Conservation (phyloP, 2,113 vertebrate genomes). For the Tragelaphus buxtoni region DNA sequence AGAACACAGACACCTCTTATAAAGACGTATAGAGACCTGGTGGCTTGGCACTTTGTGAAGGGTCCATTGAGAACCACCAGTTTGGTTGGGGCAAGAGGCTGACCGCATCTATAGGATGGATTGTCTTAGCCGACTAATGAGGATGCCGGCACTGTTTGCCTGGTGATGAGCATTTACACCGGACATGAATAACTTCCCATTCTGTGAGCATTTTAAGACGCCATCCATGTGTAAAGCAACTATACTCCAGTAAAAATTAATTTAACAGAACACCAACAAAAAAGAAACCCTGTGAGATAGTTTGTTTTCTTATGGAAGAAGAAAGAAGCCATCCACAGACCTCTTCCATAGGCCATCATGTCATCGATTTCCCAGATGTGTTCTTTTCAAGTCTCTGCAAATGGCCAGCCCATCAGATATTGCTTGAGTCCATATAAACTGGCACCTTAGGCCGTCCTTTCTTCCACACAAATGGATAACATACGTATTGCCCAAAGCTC, state of each 20-base stretch:
- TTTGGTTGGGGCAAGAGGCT: background rate
- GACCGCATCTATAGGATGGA: background rate
- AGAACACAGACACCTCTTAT: background rate
- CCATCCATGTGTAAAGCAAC: background rate
- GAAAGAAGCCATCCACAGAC: background rate
- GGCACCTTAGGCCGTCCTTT: no score
- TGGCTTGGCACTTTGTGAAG: background rate
- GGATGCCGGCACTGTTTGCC: background rate
- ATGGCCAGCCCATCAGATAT: background rate
- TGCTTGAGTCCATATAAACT: background rate
- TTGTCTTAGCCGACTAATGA: background rate
- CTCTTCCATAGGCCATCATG: background rate
- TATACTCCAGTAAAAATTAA: background rate
- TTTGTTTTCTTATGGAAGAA: background rate
- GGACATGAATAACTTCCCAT: no score
- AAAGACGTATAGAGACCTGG: background rate
- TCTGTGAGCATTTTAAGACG: background rate
- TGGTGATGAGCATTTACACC: background rate
- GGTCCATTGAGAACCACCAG: background rate
- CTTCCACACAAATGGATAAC: background rate
- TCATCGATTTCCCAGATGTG: background rate
- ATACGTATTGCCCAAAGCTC: background rate
- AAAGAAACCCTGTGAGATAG: background rate
- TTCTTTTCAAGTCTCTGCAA: background rate
- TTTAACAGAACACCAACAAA: background rate